Percentiles rank a stretch among this genome's conserved stretches.
Conservation (phyloP, 2,797 vertebrate genomes). For the Trematomus bernacchii region DNA sequence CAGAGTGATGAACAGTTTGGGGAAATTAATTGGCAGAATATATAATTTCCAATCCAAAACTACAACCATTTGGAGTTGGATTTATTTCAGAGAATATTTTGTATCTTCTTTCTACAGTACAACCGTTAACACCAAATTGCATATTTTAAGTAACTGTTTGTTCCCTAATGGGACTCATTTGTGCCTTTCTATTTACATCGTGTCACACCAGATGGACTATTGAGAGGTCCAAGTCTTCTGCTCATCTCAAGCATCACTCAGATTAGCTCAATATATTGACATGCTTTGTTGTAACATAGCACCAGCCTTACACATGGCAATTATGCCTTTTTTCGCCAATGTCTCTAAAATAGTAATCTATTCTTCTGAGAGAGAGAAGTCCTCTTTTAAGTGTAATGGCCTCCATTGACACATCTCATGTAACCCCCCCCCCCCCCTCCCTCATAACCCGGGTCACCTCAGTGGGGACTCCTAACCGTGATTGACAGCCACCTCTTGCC, state of each 20-base stretch:
- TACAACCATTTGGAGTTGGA: background rate
- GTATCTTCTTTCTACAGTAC: background rate
- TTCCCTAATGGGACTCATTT: background rate
- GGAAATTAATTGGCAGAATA: background rate
- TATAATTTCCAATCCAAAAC: background rate
- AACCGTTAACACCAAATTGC: background rate
- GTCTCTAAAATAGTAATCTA: background rate
- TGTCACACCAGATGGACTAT: background rate
- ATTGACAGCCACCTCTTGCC: constrained; percentile 72
- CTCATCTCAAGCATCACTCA: background rate
- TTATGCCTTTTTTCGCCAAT: background rate
- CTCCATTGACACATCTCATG: constrained; percentile 19
- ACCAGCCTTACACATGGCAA: background rate
- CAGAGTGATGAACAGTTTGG: background rate
- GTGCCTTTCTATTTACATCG: background rate
- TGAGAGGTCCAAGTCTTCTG: background rate
- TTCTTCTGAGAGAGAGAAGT: background rate
- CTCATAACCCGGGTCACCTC: constrained; percentile 45
- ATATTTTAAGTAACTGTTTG: background rate
- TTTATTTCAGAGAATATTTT: background rate
- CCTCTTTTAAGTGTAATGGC: constrained; percentile 4
- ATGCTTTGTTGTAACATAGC: background rate
- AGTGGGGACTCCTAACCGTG: constrained; percentile 56
- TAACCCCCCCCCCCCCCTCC: constrained; percentile 15
- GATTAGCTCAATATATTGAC: background rate